Conservation (phyloP, 2,888 invertebrate genomes). For the Terebella lapidaria region DNA sequence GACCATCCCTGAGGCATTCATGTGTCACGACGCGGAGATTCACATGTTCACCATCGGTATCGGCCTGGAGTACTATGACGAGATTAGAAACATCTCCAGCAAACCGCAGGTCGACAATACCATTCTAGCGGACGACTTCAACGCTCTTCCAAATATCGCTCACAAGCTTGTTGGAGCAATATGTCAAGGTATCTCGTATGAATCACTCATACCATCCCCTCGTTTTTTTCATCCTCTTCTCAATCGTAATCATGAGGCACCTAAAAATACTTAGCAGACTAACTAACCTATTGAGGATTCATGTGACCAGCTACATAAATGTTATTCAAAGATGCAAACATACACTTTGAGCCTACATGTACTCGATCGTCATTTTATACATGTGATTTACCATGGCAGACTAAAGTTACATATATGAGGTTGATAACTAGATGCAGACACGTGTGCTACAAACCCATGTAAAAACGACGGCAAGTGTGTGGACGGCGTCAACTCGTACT, state of each 20-base stretch:
- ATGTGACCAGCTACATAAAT: too few species aligned
- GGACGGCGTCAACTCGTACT: slow-evolving; percentile 14
- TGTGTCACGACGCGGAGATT: slow-evolving; percentile 21
- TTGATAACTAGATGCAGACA: slow-evolving; percentile 23
- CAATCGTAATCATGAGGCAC: too few species aligned
- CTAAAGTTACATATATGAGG: too few species aligned
- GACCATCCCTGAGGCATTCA: slow-evolving; percentile 26
- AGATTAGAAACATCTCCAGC: slow-evolving; percentile 11
- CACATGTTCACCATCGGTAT: slow-evolving; percentile 29
- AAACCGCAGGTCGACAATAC: slow-evolving; percentile 14
- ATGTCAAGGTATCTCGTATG: slow-evolving; percentile 16
- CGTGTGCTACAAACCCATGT: slow-evolving; percentile 31
- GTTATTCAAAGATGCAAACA: too few species aligned
- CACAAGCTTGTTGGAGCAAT: slow-evolving; percentile 4
- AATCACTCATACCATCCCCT: too few species aligned
- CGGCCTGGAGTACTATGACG: slow-evolving; percentile 12
- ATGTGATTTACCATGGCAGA: too few species aligned
- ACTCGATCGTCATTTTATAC: too few species aligned
- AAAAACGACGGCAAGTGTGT: slow-evolving; percentile 16
- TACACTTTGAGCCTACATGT: too few species aligned
- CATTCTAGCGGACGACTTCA: slow-evolving; percentile 13
- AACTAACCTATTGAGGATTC: too few species aligned
- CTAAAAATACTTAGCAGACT: too few species aligned
- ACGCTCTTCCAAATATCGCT: slow-evolving; percentile 4
- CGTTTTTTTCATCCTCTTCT: too few species aligned